phyloP scores from a whole-genome alignment of 2,888 invertebrate genomes.

The Megalurothrips usitatus region DNA sequence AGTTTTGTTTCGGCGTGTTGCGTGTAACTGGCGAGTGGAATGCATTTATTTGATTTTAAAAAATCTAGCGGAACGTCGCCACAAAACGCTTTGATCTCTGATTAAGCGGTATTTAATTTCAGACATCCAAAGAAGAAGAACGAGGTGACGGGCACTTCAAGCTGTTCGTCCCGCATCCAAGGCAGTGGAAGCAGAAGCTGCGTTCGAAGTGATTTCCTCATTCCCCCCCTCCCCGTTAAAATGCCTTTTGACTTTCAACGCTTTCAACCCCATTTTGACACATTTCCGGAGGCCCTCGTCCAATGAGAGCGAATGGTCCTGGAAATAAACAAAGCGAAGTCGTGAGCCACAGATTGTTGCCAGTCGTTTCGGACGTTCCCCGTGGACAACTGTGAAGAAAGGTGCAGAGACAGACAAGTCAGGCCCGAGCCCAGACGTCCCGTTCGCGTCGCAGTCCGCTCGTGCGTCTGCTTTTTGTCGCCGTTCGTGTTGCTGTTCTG shows the following conservation, averaged over 20 bases:
- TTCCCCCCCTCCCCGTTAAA: background rate
- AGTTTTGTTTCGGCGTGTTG: too few species aligned
- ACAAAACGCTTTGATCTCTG: too few species aligned
- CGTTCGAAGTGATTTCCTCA: background rate
- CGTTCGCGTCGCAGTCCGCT: background rate
- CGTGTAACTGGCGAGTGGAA: too few species aligned
- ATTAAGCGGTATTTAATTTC: too few species aligned
- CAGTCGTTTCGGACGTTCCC: background rate
- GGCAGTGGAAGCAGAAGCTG: background rate
- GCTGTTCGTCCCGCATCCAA: background rate
- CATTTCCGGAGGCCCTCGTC: background rate
- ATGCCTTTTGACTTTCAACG: background rate
- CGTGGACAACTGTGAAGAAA: conserved; percentile 10
- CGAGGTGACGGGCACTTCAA: too few species aligned
- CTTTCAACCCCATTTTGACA: background rate
- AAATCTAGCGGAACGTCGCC: too few species aligned
- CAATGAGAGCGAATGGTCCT: background rate
- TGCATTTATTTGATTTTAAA: too few species aligned
- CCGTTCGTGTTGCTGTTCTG: background rate
- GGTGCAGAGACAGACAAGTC: background rate
- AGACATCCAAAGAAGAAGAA: too few species aligned
- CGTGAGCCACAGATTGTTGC: conserved; percentile 2
- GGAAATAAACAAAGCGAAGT: background rate
- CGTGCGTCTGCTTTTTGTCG: background rate
- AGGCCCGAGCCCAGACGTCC: background rate